Conservation (phyloP, 2,888 invertebrate species). For the Amiota communis region DNA sequence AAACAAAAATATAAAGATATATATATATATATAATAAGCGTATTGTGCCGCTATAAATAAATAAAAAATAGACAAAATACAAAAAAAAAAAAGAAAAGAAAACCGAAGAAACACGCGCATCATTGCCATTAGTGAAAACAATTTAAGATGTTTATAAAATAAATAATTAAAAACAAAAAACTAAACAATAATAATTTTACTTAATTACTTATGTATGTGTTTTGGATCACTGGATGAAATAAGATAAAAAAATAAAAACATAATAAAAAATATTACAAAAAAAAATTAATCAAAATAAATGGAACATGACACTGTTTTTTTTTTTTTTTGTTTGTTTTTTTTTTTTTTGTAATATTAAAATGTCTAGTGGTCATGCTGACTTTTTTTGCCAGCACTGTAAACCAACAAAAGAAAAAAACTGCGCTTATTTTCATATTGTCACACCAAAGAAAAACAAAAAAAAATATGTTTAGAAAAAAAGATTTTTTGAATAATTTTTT, state of each 20-base stretch:
- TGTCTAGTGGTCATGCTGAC: not conserved
- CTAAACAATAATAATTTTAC: constrained; percentile 53
- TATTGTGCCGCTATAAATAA: constrained; percentile 11
- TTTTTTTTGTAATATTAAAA: not conserved
- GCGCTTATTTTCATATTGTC: no score
- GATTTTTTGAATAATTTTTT: no score
- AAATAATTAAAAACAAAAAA: constrained; percentile 43
- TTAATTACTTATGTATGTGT: constrained; percentile 28
- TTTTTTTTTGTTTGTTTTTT: no score
- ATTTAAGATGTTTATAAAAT: constrained; percentile 46
- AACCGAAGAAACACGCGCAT: constrained; percentile 57
- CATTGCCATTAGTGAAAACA: constrained; percentile 64
- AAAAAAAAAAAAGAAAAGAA: constrained; percentile 31
- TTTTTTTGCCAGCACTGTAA: constrained; percentile 10
- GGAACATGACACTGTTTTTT: no score
- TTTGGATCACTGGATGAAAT: constrained; percentile 15
- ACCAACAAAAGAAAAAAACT: no score
- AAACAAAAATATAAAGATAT: not conserved
- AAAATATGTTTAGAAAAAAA: no score
- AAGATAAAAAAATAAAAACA: constrained; percentile 1
- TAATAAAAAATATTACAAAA: not conserved
- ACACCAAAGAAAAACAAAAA: no score
- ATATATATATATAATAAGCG: no score
- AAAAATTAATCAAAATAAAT: not conserved
- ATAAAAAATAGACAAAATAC: constrained; percentile 28